Conservation (phyloP, 2,797 vertebrate species). For the Propithecus perrieri region DNA sequence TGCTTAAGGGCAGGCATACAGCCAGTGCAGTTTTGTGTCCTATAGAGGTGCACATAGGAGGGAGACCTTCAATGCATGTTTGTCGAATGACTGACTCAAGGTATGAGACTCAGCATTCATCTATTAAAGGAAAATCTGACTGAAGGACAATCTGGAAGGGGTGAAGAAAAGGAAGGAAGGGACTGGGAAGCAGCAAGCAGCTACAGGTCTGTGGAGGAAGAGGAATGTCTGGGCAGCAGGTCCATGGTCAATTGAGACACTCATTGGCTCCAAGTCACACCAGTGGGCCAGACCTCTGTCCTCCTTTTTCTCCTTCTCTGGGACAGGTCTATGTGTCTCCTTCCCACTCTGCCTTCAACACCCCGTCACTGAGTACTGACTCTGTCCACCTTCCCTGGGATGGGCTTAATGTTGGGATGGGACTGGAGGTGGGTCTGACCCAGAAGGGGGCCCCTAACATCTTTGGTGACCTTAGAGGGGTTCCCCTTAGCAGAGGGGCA, state of each 20-base stretch:
- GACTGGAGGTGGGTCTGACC: not conserved
- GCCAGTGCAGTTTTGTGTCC: accelerated
- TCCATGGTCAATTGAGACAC: accelerated
- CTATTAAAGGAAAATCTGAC: not conserved
- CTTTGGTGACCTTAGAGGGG: not conserved
- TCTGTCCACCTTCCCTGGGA: not conserved
- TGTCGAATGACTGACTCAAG: not conserved
- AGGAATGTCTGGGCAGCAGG: not conserved
- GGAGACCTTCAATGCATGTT: too few relatives aligned
- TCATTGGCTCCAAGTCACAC: not conserved
- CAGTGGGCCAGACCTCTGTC: not conserved
- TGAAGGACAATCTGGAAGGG: not conserved
- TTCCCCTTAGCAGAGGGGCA: not conserved
- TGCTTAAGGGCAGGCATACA: not conserved
- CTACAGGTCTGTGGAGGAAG: not conserved
- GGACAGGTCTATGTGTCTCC: not conserved
- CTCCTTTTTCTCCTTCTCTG: not conserved
- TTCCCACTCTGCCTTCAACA: accelerated
- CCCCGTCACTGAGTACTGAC: not conserved
- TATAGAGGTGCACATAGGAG: not conserved
- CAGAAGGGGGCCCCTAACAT: not conserved
- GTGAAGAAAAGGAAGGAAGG: not conserved
- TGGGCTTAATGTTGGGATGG: not conserved
- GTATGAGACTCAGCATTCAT: accelerated
- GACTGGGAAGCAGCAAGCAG: not conserved